Evolutionary conservation across 2,113 vertebrate genomes (phyloP).

Genomic region (Passer montanus): DNA sequence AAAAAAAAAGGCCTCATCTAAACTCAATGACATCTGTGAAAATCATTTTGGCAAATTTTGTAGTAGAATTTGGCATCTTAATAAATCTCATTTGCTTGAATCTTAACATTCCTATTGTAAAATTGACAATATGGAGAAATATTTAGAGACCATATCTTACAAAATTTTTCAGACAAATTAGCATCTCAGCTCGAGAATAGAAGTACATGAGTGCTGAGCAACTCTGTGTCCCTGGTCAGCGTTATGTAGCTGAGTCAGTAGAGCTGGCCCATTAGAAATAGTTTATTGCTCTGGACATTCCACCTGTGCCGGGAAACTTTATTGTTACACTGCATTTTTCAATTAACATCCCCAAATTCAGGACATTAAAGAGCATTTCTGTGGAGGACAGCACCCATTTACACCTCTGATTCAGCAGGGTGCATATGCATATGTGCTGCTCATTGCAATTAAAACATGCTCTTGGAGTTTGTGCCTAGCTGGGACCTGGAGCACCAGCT

Average conservation of each 20-base stretch:
- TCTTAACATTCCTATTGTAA: background rate
- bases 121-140: background rate
- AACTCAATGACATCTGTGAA: background rate
- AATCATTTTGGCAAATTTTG: background rate
- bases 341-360: background rate
- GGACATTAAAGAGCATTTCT: background rate
- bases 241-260: background rate
- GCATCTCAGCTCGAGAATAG: background rate
- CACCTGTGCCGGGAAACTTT: background rate
- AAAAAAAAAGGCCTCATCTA: background rate
- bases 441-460: background rate
- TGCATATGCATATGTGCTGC: fast-evolving
- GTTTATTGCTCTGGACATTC: background rate
- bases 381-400: background rate
- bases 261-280: background rate
- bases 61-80: background rate
- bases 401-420: background rate
- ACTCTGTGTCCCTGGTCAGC: background rate
- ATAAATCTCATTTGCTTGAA: background rate
- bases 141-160: background rate
- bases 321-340: background rate
- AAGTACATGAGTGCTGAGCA: background rate
- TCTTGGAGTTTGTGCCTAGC: background rate
- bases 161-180: background rate
- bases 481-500: background rate